A percentile compares a stretch with the other conserved stretches of the same genome.
Evolutionary conservation across 2,797 vertebrate genomes (phyloP).

Genomic region (Periparus ater): DNA sequence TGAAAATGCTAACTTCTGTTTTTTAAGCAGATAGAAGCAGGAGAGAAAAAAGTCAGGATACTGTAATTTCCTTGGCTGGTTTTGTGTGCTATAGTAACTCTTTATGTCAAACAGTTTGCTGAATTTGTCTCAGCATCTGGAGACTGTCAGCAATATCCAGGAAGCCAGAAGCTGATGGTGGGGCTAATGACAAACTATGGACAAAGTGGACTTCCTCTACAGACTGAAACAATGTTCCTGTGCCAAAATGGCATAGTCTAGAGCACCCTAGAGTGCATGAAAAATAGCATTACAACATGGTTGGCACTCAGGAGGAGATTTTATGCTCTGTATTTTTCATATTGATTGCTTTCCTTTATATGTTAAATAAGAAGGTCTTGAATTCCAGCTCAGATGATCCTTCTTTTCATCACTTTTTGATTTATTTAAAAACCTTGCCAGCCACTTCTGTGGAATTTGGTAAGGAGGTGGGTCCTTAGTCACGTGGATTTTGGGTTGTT

Average conservation of each 20-base stretch:
- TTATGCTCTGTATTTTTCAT: neutral
- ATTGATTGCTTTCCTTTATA: neutral
- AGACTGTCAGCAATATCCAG: neutral
- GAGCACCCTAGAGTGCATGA: neutral
- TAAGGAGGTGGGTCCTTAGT: neutral
- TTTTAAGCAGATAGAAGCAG: neutral
- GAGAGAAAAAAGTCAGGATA: accelerated
- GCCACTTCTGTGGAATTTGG: neutral
- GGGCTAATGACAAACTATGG: neutral
- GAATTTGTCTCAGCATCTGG: neutral
- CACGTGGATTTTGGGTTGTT: neutral
- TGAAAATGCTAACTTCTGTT: neutral
- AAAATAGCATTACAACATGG: neutral
- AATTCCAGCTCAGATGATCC: neutral
- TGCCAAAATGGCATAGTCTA: neutral
- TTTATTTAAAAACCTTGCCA: neutral
- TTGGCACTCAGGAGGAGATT: neutral
- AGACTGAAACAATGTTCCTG: neutral
- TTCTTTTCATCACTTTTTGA: neutral
- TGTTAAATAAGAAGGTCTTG: neutral
- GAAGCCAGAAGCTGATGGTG: neutral
- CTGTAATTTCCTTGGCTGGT: neutral
- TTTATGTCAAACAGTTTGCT: neutral
- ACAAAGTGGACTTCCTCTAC: neutral
- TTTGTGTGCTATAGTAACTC: neutral